Evolutionary conservation across 2,888 invertebrate genomes (phyloP), one percentile per base, ranked within the genome.

Genomic region (Saturnia japonica): DNA sequence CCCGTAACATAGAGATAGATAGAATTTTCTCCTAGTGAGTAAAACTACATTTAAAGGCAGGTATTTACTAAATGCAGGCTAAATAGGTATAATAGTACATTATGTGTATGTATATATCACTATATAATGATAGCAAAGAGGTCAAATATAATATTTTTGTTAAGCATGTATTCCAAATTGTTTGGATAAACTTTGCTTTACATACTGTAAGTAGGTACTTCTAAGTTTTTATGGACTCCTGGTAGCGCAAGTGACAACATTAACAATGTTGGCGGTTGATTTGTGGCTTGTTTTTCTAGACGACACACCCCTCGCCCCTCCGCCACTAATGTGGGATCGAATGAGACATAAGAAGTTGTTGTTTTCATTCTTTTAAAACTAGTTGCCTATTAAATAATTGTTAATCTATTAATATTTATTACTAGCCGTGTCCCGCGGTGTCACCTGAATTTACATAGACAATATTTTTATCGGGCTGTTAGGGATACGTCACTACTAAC

Each of bases 161-260:
- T 47, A 47, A 0, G 19, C 19, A 7, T 9, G 54, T 54, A 22
- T 54, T 22, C 0, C 11, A 54, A 22, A 54, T 54, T 22, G 51
- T 54, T 54, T 22, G 22, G 22, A 54, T 54, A 54, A 54, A 54
- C 22, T 54, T n/a, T 22, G 4, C 47, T 47, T 9, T 22, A 54
- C 19, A 54, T 22, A n/a, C n/a, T 22, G 22, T 54, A 54, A 22
- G n/a, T 9, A 54, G 19, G 1, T 12, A 43, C 76, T 77, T 54
- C 72, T 72, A 69, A 0, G n/a, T 22, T 43, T 67, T 74, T 80
- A 85, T 91, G 85, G 68, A 73, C 64, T 74, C 89, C 88, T 90
- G 75, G 89, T 91, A 86, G 69, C 45, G 68, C 73, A 77, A 87
- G 88, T 87, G 89, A 88, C 88, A 90, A 80, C 84, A 83, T 86